These are phyloP conservation scores for Centropyge bicolor DNA, from an alignment of 2,797 vertebrate species.

Conservation along the genomic window DNA sequence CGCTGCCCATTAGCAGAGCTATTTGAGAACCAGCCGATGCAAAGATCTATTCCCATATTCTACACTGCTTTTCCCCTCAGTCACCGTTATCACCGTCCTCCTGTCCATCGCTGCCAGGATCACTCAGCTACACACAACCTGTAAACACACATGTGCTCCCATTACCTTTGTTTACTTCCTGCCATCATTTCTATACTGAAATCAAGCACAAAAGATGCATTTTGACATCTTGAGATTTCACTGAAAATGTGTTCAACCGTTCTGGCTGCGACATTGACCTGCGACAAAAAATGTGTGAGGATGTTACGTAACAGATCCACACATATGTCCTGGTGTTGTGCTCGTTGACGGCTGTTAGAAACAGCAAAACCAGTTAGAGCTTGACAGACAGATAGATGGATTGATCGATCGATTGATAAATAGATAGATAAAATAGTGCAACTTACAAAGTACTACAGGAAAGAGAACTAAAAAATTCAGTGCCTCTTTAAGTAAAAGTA, in stretches of 20 bases:
- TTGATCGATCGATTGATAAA: too few relatives aligned
- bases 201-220: slow-evolving; percentile 1
- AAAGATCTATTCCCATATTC: slow-evolving; percentile 22
- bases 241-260: not conserved
- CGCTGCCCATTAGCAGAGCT: slow-evolving; percentile 4
- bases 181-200: not conserved
- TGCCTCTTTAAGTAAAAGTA: too few relatives aligned
- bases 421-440: too few relatives aligned
- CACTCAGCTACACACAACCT: not conserved
- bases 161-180: not conserved
- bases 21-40: not conserved
- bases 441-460: too few relatives aligned
- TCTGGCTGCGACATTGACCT: slow-evolving; percentile 21
- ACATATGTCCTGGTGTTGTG: too few relatives aligned
- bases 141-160: not conserved
- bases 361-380: not conserved
- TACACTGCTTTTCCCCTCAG: not conserved
- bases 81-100: not conserved
- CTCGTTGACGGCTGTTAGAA: not conserved
- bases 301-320: too few relatives aligned
- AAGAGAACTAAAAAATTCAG: too few relatives aligned
- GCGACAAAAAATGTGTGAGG: too few relatives aligned
- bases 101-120: not conserved
- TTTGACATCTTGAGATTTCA: not conserved
- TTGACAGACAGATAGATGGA: not conserved